phyloP scores from a whole-genome alignment of 2,797 vertebrate species.

The Enteromius treurensis region DNA sequence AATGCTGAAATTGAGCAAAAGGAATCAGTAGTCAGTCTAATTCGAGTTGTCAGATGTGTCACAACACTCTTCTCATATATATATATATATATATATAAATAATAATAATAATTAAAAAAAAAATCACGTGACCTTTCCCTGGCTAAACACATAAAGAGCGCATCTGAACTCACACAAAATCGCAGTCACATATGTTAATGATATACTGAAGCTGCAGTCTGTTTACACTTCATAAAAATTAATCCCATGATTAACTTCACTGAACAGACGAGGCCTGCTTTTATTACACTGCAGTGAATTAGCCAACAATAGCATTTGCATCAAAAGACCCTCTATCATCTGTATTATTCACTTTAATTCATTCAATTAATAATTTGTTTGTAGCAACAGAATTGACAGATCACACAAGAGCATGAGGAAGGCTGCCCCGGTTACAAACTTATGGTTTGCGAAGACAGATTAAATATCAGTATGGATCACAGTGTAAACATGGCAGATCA shows the following conservation, averaged over 20 bases:
- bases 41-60: background rate
- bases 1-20: background rate
- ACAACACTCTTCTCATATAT: background rate
- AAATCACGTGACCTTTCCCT: conserved; percentile 29
- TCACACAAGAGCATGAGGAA: background rate
- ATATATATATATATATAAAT: too few relatives aligned
- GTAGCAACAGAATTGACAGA: background rate
- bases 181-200: conserved; percentile 29
- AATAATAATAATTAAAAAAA: too few relatives aligned
- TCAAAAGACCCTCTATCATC: background rate
- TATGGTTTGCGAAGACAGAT: conserved; percentile 6
- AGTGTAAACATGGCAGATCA: conserved; percentile 24
- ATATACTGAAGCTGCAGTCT: conserved; percentile 32
- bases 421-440: background rate
- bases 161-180: conserved; percentile 2
- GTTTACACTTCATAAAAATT: conserved; percentile 21
- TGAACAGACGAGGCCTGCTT: background rate
- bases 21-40: background rate
- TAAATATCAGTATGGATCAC: background rate
- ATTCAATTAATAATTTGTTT: background rate
- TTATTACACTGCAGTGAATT: conserved; percentile 22
- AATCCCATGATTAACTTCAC: conserved; percentile 4
- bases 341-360: background rate
- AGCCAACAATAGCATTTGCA: conserved; percentile 6
- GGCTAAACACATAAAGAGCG: background rate